Base-by-base conservation (phyloP, 2,113 vertebrate species). In the Pyxicephalus adspersus region DNA sequence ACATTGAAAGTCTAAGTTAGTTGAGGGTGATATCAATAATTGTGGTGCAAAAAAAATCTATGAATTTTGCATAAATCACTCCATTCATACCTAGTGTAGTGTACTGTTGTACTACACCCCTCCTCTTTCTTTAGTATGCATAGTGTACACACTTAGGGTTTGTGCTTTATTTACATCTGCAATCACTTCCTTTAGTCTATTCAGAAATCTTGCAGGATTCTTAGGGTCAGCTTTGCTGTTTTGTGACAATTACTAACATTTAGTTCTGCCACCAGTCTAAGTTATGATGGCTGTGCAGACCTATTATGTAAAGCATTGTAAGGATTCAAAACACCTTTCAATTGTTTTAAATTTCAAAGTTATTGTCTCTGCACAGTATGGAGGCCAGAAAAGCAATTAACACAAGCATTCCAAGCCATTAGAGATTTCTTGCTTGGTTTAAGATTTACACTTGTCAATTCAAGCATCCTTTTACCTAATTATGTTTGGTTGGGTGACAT, bases 381-480 rank as follows among this genome's bases (percentile, higher is more conserved):
- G 18, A 76, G 23, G 34, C 38, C 31, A 63, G 23, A 28, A 54
- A 28, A 20, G 23, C 74, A 76, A 76, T 76, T 64, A 64, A 28
- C 34, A 72, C 22, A 75, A 45, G 55, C 72, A 45, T 25, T 60
- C 55, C 15, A 45, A 61, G 6, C 34, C 28, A 75, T 75, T 75
- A 75, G 34, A 75, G 54, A 76, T 64, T 64, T 29, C 57, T 75
- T 25, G 29, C 55, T 61, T 60, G 72, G 18, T 28, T 76, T 51
- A 76, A 64, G 58, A 9, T 64, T 64, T 51, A 64, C 11, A 76
- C 64, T 51, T 76, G 34, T 29, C 58, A 76, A 28, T 13, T 38
- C 23, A n/a, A 76, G 58, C 58, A 76, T 76, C 58, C 74, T 17
- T 64, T 76, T 15, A 23, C 58, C 25, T 76, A 76, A 64, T 38